Evolutionary conservation across 1,140 invertebrate genomes (phyloP).

Genomic region (Goniozus legneri): DNA sequence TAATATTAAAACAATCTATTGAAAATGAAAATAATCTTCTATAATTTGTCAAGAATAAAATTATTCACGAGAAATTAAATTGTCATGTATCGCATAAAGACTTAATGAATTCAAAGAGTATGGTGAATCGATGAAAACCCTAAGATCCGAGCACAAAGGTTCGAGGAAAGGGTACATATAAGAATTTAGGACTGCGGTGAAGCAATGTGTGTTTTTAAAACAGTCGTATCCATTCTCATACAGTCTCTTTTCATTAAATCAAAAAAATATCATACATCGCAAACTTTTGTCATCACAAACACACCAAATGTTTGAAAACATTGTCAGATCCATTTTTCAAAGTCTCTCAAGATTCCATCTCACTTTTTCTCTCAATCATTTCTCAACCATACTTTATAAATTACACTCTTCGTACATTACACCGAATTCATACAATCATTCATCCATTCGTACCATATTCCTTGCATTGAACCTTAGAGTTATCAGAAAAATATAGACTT

Average conservation of each 20-base stretch:
- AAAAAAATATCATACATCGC: slow-evolving; percentile 9
- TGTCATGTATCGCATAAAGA: too few species aligned
- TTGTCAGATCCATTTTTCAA: background rate
- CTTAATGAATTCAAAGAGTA: too few species aligned
- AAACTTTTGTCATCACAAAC: slow-evolving; percentile 21
- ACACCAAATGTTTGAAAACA: slow-evolving; percentile 20
- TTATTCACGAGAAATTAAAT: too few species aligned
- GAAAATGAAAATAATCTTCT: too few species aligned
- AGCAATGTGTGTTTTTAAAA: background rate
- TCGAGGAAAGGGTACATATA: too few species aligned
- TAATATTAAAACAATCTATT: too few species aligned
- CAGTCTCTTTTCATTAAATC: background rate
- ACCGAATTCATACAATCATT: slow-evolving; percentile 27
- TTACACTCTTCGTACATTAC: slow-evolving; percentile 11
- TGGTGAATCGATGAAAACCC: too few species aligned
- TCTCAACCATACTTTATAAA: slow-evolving; percentile 24
- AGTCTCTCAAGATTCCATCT: background rate
- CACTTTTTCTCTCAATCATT: slow-evolving; percentile 18
- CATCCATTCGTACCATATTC: slow-evolving; percentile 40
- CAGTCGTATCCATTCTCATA: background rate
- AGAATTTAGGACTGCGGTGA: too few species aligned
- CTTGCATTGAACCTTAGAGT: background rate
- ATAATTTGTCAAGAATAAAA: too few species aligned
- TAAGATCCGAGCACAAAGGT: too few species aligned
- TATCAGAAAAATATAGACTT: too few species aligned